phyloP scores from a whole-genome alignment of 2,113 vertebrate species.

The Hymenochirus boettgeri region DNA sequence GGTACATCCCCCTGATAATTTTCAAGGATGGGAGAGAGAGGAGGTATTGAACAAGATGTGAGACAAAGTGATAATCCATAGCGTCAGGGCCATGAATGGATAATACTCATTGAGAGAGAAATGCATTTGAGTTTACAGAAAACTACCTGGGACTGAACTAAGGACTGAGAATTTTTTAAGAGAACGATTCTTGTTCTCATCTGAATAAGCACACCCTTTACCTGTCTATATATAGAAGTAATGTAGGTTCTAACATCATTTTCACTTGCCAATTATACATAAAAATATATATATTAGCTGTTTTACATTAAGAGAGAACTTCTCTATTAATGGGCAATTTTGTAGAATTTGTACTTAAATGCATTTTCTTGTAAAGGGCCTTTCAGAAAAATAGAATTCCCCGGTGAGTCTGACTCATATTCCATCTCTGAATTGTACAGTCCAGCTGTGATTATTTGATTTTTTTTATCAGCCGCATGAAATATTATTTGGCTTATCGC shows the following conservation, averaged over 20 bases:
- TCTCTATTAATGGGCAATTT: not conserved
- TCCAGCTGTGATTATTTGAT: conserved; percentile 33
- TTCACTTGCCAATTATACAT: not conserved
- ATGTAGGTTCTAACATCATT: not conserved
- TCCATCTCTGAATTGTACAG: conserved; percentile 11
- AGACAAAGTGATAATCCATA: too few relatives aligned
- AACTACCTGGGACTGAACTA: too few relatives aligned
- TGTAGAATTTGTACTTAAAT: conserved; percentile 1
- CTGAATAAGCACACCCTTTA: too few relatives aligned
- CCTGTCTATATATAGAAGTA: not conserved
- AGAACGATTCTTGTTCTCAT: too few relatives aligned
- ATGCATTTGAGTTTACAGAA: too few relatives aligned
- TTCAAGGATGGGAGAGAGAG: too few relatives aligned
- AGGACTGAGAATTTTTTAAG: too few relatives aligned
- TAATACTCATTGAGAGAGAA: too few relatives aligned
- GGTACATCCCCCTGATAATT: too few relatives aligned
- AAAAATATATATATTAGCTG: not conserved
- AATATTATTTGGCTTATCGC: conserved; percentile 10
- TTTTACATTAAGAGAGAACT: not conserved
- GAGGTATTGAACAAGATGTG: too few relatives aligned
- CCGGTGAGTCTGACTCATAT: conserved; percentile 14
- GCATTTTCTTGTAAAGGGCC: not conserved
- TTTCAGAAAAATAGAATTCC: not conserved
- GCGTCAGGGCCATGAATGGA: too few relatives aligned
- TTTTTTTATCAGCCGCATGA: conserved; percentile 15